A percentile compares a stretch with the other conserved stretches of the same genome.
Conservation (phyloP, 1,140 invertebrate species). For the Drosophila triauraria region DNA sequence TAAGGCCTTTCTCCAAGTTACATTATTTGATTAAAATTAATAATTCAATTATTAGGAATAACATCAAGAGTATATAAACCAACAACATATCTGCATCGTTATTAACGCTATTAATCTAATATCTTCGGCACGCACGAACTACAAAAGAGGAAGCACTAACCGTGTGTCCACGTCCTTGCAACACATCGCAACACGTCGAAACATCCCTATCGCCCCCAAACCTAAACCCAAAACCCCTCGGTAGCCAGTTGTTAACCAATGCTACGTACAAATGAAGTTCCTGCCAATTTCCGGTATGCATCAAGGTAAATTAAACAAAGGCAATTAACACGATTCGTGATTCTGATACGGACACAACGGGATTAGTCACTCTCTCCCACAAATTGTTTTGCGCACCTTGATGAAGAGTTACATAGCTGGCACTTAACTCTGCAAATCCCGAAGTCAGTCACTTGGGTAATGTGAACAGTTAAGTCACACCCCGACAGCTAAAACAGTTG, state of each 20-base stretch:
- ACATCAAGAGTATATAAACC: neutral
- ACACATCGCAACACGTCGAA: slow-evolving; percentile 5
- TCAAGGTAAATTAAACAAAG: slow-evolving; percentile 79
- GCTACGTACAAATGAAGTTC: slow-evolving; percentile 76
- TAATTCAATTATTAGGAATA: slow-evolving; percentile 4
- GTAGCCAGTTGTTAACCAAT: slow-evolving; percentile 12
- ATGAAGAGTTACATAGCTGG: slow-evolving; percentile 18
- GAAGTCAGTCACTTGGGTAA: neutral
- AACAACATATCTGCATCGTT: slow-evolving; percentile 13
- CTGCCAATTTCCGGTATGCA: slow-evolving; percentile 76
- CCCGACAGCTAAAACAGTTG: too few relatives aligned
- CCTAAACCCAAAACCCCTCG: neutral
- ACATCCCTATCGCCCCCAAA: slow-evolving; percentile 31
- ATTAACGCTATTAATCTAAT: slow-evolving; percentile 65
- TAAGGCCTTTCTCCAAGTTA: too few relatives aligned
- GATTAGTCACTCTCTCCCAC: slow-evolving; percentile 26
- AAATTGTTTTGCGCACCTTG: neutral
- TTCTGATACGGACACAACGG: slow-evolving; percentile 46
- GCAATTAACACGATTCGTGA: slow-evolving; percentile 73
- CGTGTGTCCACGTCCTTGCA: slow-evolving; percentile 6
- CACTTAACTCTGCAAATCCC: neutral
- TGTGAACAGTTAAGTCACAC: too few relatives aligned
- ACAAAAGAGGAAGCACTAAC: slow-evolving; percentile 26
- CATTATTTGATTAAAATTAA: neutral
- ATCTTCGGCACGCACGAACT: slow-evolving; percentile 67